phyloP scores from a whole-genome alignment of 1,140 invertebrate species.

The Calephelis nemesis region DNA sequence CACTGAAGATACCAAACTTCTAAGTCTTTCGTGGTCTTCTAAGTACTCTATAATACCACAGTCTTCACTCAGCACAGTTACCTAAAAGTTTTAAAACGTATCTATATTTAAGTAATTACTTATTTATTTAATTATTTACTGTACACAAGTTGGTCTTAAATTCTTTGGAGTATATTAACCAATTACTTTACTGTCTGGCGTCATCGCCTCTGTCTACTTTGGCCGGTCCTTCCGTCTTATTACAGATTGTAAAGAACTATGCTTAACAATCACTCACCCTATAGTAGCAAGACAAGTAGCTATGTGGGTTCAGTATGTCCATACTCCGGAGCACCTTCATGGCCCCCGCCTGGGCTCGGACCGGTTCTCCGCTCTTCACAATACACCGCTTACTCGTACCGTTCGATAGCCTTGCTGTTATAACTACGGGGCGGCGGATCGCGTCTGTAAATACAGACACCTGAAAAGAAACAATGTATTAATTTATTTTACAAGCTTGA shows the following conservation, averaged over 20 bases:
- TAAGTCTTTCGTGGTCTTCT: slow-evolving; percentile 39
- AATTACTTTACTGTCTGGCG: too few relatives aligned
- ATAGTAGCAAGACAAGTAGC: background rate
- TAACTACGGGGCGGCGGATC: slow-evolving; percentile 34
- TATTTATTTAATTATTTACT: too few relatives aligned
- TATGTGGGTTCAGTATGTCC: background rate
- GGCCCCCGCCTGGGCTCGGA: slow-evolving; percentile 31
- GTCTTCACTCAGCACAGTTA: slow-evolving; percentile 43
- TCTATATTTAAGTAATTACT: too few relatives aligned
- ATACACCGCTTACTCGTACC: slow-evolving; percentile 33
- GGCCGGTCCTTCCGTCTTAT: too few relatives aligned
- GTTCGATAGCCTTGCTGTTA: slow-evolving; percentile 31
- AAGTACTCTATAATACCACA: slow-evolving; percentile 48
- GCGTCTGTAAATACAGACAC: slow-evolving; percentile 39
- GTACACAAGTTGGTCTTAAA: too few relatives aligned
- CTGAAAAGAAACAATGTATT: slow-evolving; percentile 18
- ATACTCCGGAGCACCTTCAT: slow-evolving; percentile 16
- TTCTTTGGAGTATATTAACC: too few relatives aligned
- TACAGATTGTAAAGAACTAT: background rate
- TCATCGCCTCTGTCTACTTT: too few relatives aligned
- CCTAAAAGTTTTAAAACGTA: slow-evolving; percentile 29
- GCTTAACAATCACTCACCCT: slow-evolving; percentile 1
- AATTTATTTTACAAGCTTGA: too few relatives aligned
- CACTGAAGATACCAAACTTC: slow-evolving; percentile 25
- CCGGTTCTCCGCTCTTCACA: slow-evolving; percentile 38